Base-by-base conservation (phyloP, 2,113 vertebrate species). In the Pseudorasbora parva region DNA sequence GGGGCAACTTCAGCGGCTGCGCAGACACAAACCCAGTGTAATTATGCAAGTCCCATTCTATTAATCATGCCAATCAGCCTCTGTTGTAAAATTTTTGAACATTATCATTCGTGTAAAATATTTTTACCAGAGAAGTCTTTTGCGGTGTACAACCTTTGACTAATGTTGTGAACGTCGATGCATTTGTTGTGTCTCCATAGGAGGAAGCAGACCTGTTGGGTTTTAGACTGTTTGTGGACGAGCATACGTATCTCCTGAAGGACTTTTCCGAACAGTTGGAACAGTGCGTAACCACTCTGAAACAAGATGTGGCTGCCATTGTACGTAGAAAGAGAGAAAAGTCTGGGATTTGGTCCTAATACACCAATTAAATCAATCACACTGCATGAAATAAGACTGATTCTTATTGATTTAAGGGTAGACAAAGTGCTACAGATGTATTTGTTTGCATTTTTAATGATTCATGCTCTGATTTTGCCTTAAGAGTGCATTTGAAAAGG, bases 241-340 rank as follows among this genome's bases (percentile, higher is more conserved):
- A 94, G 86, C 96, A 95, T 82, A 89, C 91, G 59, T 89, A 90
- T 73, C 93, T 94, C 89, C 89, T 97, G 78, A 95, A 92, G 83
- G 93, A 95, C 43, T 95, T 97, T 68, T 95, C 94, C 1, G 94
- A 97, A 60, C 93, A 94, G 87, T 88, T 96, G 85, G 96, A 97
- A 33, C 91, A 89, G 76, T 94, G 94, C 37, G 93, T 97, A 82
- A 91, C 92, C 47, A 87, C 91, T 0, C 92, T 98, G 59, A 98
- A 97, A 93, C 94, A 94, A 76, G 95, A 97, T 1, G 94, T 97
- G 23, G 95, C 95, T 0, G 87, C 93, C 73, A 95, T 96, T 19
- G 94, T 97, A 21, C 95, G 94, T 41, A 94, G 93, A 84, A 97
- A 96, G 90, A 92, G 93, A 83, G 96, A 96, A 47, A 89, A 90